Percentiles rank a stretch among this genome's conserved stretches.
Conservation (phyloP, 2,113 vertebrate species). For the Edolisoma coerulescens region DNA sequence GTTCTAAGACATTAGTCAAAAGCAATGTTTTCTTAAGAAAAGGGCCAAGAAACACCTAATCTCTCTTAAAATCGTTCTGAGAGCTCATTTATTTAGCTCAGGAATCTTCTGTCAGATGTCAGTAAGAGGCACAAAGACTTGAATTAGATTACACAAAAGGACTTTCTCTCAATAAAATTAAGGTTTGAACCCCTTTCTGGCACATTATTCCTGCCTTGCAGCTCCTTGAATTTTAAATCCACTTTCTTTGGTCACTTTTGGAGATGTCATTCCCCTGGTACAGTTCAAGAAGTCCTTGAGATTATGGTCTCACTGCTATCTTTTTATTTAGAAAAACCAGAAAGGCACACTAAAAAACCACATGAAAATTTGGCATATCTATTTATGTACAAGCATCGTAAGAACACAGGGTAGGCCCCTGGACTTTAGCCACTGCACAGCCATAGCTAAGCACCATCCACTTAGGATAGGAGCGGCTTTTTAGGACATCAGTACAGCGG, state of each 20-base stretch:
- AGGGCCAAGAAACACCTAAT: neutral
- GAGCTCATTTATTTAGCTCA: conserved; percentile 12
- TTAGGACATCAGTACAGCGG: too few relatives aligned
- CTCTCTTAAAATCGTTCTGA: neutral
- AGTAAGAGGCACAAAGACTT: neutral
- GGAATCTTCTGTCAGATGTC: conserved; percentile 4
- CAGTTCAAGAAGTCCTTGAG: neutral
- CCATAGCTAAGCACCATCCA: neutral
- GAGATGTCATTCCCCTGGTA: neutral
- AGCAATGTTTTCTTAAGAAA: neutral
- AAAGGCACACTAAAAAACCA: neutral
- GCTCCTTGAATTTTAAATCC: neutral
- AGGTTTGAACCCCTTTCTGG: neutral
- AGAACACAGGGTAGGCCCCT: neutral
- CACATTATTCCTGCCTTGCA: neutral
- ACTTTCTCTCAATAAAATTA: neutral
- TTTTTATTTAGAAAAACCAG: neutral
- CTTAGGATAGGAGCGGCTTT: neutral
- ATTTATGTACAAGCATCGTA: neutral
- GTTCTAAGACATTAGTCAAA: neutral
- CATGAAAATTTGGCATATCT: neutral
- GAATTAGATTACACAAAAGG: neutral
- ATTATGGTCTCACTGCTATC: neutral
- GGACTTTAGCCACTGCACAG: neutral
- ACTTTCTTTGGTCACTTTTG: neutral